phyloP scores from a whole-genome alignment of 2,797 vertebrate genomes.

The Gambelia wislizenii region DNA sequence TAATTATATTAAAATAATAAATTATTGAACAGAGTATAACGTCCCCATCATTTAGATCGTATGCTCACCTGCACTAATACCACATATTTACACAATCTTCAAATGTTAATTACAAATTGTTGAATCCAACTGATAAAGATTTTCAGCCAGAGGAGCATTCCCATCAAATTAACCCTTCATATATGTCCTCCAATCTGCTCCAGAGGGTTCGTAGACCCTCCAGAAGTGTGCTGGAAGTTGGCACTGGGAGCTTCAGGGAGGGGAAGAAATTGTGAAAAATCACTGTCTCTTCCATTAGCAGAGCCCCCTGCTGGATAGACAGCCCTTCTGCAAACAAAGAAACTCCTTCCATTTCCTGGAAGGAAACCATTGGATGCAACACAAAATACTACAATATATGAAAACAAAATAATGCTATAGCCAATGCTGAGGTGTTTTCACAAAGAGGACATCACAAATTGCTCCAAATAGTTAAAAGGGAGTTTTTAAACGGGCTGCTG shows the following conservation, averaged over 20 bases:
- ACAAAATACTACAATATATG: neutral
- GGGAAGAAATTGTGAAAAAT: neutral
- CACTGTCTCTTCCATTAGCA: neutral
- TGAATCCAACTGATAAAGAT: neutral
- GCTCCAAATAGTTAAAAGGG: conserved; percentile 29
- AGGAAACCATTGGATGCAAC: neutral
- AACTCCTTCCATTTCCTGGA: neutral
- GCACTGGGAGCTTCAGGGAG: neutral
- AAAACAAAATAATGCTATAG: conserved; percentile 29
- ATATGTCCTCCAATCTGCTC: neutral
- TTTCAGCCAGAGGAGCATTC: neutral
- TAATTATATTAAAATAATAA: conserved; percentile 14
- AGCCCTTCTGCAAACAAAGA: neutral
- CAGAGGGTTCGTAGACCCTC: neutral
- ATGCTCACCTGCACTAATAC: neutral
- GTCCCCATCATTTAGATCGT: neutral
- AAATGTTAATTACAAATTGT: neutral
- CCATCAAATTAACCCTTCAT: neutral
- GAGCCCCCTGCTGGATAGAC: neutral
- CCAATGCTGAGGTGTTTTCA: conserved; percentile 38
- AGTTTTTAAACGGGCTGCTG: conserved; percentile 47
- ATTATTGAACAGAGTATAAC: neutral
- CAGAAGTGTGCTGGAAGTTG: neutral
- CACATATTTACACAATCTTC: conserved; percentile 7
- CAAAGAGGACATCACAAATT: conserved; percentile 4